Percentiles rank a stretch among this genome's conserved stretches.
phyloP scores from a whole-genome alignment of 2,888 invertebrate species.

The Leucophenga montana region DNA sequence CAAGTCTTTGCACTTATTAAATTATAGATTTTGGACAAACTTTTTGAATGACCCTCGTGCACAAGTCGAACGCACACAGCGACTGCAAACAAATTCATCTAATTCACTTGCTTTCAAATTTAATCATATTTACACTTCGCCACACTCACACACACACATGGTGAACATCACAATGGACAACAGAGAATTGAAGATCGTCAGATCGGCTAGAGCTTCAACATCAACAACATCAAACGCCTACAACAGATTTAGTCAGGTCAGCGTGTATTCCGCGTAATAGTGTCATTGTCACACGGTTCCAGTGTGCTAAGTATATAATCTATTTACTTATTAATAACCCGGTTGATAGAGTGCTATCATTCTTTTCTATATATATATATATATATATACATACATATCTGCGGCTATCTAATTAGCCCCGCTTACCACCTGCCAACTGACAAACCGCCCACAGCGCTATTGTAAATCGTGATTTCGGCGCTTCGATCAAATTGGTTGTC shows the following conservation, averaged over 20 bases:
- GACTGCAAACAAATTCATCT: slow-evolving; percentile 39
- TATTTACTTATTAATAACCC: no score
- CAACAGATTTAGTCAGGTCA: slow-evolving; percentile 2
- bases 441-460: no score
- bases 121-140: slow-evolving; percentile 48
- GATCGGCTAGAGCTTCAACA: background rate
- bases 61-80: background rate
- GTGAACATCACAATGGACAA: slow-evolving; percentile 6
- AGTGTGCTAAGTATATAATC: no score
- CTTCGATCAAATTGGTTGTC: no score
- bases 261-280: slow-evolving; percentile 10
- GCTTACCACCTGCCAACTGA: no score
- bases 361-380: no score
- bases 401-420: no score
- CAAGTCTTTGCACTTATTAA: background rate
- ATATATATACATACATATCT: no score
- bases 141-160: slow-evolving; percentile 31
- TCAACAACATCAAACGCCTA: background rate
- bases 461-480: no score
- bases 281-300: slow-evolving; percentile 11
- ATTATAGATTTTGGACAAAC: slow-evolving; percentile 16
- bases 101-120: slow-evolving; percentile 60
- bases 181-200: slow-evolving; percentile 20
- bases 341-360: no score
- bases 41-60: slow-evolving; percentile 40